phyloP scores from a whole-genome alignment of 1,140 invertebrate genomes.

The Lamellibrachia luymesi region DNA sequence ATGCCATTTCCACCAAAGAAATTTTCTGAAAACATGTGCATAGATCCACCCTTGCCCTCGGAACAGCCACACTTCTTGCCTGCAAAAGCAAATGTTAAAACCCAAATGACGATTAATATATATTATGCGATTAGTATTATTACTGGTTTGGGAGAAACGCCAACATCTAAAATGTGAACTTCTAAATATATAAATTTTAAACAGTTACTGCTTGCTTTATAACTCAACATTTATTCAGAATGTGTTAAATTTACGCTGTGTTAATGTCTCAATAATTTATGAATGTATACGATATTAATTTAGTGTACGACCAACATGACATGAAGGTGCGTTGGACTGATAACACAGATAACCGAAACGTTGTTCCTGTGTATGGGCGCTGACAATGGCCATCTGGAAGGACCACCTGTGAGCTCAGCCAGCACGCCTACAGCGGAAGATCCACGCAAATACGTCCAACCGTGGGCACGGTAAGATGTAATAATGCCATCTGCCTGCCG shows the following conservation, averaged over 20 bases:
- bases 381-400: neutral
- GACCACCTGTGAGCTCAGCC: constrained; percentile 79
- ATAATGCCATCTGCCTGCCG: constrained; percentile 84
- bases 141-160: no score
- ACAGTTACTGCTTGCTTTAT: no score
- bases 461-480: constrained; percentile 94
- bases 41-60: constrained; percentile 82
- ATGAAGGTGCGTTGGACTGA: neutral
- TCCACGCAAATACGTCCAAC: constrained; percentile 93
- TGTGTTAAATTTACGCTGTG: no score
- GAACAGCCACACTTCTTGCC: constrained; percentile 78
- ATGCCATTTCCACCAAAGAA: constrained; percentile 99
- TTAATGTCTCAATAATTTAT: no score
- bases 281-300: no score
- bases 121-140: no score
- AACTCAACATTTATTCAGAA: no score
- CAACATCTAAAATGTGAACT: no score
- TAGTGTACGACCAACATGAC: neutral
- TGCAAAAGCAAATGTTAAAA: constrained; percentile 33
- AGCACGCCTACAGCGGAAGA: constrained; percentile 74
- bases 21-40: constrained; percentile 70
- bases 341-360: no score
- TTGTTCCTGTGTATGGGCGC: no score
- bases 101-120: no score
- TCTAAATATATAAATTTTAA: no score